Conservation (phyloP, 2,113 vertebrate genomes). For the Dermatemys mawii region DNA sequence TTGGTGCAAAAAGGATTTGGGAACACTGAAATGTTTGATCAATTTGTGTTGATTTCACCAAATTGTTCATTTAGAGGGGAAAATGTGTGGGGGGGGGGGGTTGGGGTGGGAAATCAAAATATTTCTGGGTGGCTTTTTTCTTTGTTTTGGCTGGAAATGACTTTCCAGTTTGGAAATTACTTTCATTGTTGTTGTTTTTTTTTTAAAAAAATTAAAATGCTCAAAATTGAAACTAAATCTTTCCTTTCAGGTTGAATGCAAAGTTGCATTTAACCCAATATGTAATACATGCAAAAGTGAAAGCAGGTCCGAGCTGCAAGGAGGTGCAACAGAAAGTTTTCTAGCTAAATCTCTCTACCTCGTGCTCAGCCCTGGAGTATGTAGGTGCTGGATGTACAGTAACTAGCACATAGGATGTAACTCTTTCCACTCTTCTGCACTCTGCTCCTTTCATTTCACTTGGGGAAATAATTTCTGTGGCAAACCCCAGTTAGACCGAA, state of each 20-base stretch:
- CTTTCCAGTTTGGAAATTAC: neutral
- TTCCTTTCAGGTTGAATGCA: neutral
- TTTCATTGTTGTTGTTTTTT: neutral
- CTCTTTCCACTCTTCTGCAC: fast-evolving
- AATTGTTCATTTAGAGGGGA: neutral
- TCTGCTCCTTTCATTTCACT: neutral
- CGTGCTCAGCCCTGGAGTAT: neutral
- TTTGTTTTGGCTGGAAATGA: neutral
- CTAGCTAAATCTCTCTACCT: neutral
- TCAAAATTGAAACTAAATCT: neutral
- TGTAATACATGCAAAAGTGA: neutral
- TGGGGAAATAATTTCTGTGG: fast-evolving
- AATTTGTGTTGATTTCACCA: neutral
- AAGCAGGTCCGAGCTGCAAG: neutral
- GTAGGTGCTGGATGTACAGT: fast-evolving
- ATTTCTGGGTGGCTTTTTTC: neutral
- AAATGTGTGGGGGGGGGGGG: too few species aligned
- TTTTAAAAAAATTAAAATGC: neutral
- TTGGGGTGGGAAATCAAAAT: too few species aligned
- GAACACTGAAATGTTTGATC: neutral
- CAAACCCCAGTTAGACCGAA: fast-evolving
- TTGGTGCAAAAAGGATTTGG: neutral
- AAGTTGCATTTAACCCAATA: neutral
- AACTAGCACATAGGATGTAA: fast-evolving
- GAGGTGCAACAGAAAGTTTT: neutral